A percentile compares a stretch with the other conserved stretches of the same genome.
Conservation (phyloP, 2,113 vertebrate species). For the Lonchura striata region DNA sequence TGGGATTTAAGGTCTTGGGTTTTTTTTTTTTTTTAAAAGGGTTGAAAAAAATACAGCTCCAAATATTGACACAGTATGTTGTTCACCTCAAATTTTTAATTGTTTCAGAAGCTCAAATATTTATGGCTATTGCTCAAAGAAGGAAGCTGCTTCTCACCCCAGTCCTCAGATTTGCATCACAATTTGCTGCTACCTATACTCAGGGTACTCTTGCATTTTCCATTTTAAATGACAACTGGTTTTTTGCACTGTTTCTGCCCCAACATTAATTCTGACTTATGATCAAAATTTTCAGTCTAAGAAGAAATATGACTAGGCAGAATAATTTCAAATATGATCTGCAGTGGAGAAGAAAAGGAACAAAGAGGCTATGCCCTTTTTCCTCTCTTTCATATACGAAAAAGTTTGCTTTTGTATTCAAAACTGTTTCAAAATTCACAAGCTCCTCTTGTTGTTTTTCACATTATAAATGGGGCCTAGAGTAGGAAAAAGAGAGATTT, state of each 20-base stretch:
- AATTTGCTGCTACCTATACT: not conserved
- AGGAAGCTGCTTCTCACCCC: not conserved
- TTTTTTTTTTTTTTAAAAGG: not conserved
- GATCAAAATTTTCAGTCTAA: not conserved
- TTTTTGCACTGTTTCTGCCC: not conserved
- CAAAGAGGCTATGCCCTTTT: not conserved
- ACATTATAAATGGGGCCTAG: not conserved
- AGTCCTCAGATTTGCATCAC: not conserved
- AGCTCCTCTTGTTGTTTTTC: not conserved
- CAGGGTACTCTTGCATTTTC: not conserved
- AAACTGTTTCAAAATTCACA: not conserved
- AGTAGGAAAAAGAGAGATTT: not conserved
- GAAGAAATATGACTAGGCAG: not conserved
- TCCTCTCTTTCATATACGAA: not conserved
- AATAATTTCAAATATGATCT: not conserved
- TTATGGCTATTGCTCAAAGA: not conserved
- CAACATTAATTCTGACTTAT: not conserved
- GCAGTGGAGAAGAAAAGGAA: not conserved
- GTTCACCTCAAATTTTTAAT: not conserved
- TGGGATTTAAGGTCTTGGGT: not conserved
- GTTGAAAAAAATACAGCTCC: not conserved
- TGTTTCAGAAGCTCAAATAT: not conserved
- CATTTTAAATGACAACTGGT: not conserved
- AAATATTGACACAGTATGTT: accelerated
- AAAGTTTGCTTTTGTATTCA: not conserved